Conservation (phyloP, 2,797 vertebrate species). For the Microhierax caerulescens region DNA sequence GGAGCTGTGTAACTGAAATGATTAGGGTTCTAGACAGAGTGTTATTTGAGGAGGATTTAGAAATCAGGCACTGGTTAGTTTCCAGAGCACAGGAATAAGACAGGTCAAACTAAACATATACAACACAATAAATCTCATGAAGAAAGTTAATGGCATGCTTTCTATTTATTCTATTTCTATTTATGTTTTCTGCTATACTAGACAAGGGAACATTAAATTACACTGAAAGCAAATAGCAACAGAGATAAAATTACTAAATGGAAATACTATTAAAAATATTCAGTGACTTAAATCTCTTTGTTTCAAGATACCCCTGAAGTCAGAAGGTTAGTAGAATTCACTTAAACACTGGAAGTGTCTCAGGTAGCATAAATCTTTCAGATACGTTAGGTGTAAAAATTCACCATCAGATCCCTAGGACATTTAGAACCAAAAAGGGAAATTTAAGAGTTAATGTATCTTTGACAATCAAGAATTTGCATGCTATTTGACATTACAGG, state of each 20-base stretch:
- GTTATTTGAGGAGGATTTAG: slow-evolving; percentile 41
- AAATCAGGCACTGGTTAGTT: slow-evolving; percentile 37
- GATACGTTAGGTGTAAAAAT: neutral
- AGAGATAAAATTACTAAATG: slow-evolving; percentile 43
- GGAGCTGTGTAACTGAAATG: neutral
- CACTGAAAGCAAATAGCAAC: slow-evolving; percentile 30
- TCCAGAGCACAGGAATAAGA: slow-evolving; percentile 25
- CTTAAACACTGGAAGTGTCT: neutral
- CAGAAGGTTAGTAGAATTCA: neutral
- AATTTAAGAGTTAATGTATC: neutral
- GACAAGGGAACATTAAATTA: slow-evolving; percentile 45
- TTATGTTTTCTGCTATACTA: slow-evolving; percentile 29
- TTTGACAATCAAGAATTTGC: neutral
- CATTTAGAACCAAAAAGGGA: neutral
- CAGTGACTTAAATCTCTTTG: neutral
- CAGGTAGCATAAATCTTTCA: neutral
- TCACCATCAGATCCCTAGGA: neutral
- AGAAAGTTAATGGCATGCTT: slow-evolving; percentile 13
- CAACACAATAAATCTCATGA: slow-evolving; percentile 40
- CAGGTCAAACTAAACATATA: slow-evolving; percentile 37
- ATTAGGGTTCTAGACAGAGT: neutral
- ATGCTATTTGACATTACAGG: neutral
- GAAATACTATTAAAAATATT: neutral
- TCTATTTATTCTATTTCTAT: slow-evolving; percentile 31
- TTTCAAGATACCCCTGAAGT: neutral